Evolutionary conservation across 2,888 invertebrate species (phyloP).

Genomic region (Cephalotes varians): DNA sequence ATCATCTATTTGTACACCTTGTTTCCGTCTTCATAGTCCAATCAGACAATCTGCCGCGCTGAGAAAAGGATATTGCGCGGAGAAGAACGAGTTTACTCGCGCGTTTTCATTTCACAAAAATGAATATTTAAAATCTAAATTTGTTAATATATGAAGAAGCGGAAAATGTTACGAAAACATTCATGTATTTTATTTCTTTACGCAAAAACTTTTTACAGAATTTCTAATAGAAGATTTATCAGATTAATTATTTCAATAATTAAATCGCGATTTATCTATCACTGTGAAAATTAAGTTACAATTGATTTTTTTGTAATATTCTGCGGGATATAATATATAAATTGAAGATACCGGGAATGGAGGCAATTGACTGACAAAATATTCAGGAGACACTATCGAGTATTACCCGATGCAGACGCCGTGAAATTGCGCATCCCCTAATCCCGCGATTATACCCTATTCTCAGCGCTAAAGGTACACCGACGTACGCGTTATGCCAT

Average conservation of each 20-base stretch:
- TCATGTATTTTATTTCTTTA: conserved; percentile 1
- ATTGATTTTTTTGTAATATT: background rate
- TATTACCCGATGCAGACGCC: background rate
- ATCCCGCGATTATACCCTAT: conserved; percentile 55
- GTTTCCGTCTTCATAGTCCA: conserved; percentile 37
- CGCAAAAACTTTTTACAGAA: background rate
- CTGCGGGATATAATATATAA: background rate
- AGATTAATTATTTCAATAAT: background rate
- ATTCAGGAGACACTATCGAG: background rate
- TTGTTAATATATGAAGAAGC: background rate
- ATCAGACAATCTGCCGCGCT: conserved; percentile 46
- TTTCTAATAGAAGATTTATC: background rate
- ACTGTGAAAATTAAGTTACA: background rate
- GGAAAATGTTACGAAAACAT: background rate
- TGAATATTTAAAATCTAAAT: background rate
- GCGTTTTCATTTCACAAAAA: background rate
- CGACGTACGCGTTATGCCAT: conserved; percentile 55
- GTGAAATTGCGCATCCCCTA: conserved; percentile 42
- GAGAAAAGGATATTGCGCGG: conserved; percentile 33
- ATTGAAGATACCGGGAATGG: background rate
- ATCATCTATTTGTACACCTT: conserved; percentile 51
- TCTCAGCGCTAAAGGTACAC: conserved; percentile 60
- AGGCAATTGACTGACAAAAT: background rate
- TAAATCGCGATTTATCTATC: background rate
- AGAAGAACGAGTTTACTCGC: background rate